These are phyloP conservation scores for Melopsittacus undulatus DNA, from an alignment of 2,797 vertebrate genomes.

Conservation along the genomic window DNA sequence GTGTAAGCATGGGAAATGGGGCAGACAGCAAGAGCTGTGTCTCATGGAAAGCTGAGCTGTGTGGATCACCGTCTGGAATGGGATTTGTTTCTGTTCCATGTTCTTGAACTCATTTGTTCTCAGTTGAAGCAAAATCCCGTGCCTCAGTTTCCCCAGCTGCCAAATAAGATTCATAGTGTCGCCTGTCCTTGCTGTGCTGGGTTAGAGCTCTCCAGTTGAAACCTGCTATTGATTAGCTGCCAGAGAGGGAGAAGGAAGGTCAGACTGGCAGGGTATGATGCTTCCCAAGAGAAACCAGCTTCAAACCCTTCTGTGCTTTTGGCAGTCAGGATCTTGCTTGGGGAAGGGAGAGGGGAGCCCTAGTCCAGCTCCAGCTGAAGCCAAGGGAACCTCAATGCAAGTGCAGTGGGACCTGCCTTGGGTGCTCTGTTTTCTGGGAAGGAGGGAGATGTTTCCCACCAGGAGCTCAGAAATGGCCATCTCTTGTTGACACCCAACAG, in stretches of 20 bases:
- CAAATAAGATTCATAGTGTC: not conserved
- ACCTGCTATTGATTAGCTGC: not conserved
- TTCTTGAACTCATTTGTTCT: fast-evolving
- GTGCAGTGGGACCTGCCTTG: not conserved
- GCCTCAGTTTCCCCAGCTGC: not conserved
- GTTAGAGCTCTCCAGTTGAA: not conserved
- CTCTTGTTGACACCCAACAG: not conserved
- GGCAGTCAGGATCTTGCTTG: not conserved
- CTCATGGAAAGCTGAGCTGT: not conserved
- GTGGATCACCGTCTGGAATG: fast-evolving
- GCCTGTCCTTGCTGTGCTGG: not conserved
- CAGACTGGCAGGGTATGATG: fast-evolving
- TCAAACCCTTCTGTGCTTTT: not conserved
- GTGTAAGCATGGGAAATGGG: fast-evolving
- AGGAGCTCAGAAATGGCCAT: not conserved
- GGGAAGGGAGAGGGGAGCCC: not conserved
- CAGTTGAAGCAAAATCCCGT: fast-evolving
- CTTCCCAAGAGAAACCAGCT: not conserved
- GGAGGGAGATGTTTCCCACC: fast-evolving
- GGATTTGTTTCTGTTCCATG: not conserved
- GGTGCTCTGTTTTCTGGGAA: not conserved
- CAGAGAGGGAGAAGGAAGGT: not conserved
- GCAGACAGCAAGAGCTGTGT: fast-evolving
- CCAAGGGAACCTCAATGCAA: no score
- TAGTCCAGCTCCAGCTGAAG: not conserved